Base-by-base conservation (phyloP, 2,113 vertebrate species). In the Paraplagusia blochii region DNA sequence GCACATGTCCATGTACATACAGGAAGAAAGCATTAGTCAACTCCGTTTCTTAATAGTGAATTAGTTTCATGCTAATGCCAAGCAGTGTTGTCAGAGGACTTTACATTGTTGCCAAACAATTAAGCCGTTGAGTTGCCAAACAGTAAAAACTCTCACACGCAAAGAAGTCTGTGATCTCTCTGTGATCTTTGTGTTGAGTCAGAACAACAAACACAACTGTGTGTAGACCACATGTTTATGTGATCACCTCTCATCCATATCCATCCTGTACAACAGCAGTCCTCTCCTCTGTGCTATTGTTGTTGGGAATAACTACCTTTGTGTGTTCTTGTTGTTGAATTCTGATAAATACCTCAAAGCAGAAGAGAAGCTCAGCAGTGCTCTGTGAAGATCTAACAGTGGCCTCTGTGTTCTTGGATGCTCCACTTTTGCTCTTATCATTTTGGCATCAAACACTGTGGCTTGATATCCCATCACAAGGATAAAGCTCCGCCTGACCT, bases 281-380 rank as follows among this genome's bases (percentile, higher is more conserved):
- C 18, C 18, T 19, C 10, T 43, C 54, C 63, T 45, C 43, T 44
- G 11, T 58, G 61, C 36, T 11, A 40, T 48, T 66, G 39, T 44
- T 75, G 17, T n/a, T 49, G 50, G 68, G 50, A 74, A 65, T 63
- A 47, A 34, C 53, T 48, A 17, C 29, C 64, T 69, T 47, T 72
- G 54, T 63, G 53, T 63, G 66, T 73, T 59, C 60, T 59, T 44
- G 22, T 16, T 59, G 12, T 47, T 45, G 39, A 36, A 53, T 57
- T 64, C 16, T 69, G 69, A 86, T 49, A 62, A 85, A 80, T 81
- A 79, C 70, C 59, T 79, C 42, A 75, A 79, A 74, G 42, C 58
- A 57, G 43, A 53, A 65, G 51, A 44, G 43, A 33, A 65, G 52
- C 60, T 68, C 22, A 56, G 46, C 74, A 49, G 46, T 66, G 62